Evolutionary conservation across 2,888 invertebrate species (phyloP), one percentile per base, ranked within the genome.

Genomic region (Coelopa pilipes): DNA sequence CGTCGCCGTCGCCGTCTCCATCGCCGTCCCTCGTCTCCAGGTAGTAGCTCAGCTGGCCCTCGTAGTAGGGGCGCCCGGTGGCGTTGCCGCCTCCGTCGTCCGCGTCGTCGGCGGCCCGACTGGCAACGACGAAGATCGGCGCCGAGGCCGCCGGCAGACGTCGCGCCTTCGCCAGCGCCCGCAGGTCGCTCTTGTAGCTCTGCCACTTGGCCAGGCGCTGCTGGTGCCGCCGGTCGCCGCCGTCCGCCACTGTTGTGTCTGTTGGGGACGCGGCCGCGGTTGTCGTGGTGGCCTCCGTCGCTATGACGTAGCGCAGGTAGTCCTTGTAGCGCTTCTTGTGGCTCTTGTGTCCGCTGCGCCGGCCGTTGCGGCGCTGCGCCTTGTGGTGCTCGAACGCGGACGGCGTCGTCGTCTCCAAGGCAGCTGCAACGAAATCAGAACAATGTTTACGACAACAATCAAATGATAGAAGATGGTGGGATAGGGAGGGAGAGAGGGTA

Each of bases 311-410:
- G 17, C 75, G 81, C 49, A 86, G 75, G 74, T 82, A 86, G 77
- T 86, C 84, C 80, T 86, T 86, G 77, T 85, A 86, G 72, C 82
- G 83, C 77, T 86, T 86, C 79, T 87, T 87, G 78, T 86, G 85
- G 12, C 76, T 82, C 80, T 83, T 86, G 80, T 87, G 86, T 1
- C 86, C 86, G 65, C 81, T 82, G 49, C 81, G 82, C 77, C 81
- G 83, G 77, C 76, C 82, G 76, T 80, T 85, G 63, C 86, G 82
- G 66, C 84, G 81, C 73, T 81, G 75, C 15, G 82, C 82, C 78
- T 86, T 86, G 71, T 84, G 83, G 45, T 80, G 82, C 66, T 86
- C 86, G 73, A 86, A 86, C n/a, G 82, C 79, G 9, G 83, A 82
- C 55, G 72, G 74, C 21, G 53, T 50, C 13, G 21, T 63, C 63